Percentiles rank a stretch among this genome's conserved stretches.
phyloP scores from a whole-genome alignment of 2,888 invertebrate genomes.

The Troglohyphantes excavatus region DNA sequence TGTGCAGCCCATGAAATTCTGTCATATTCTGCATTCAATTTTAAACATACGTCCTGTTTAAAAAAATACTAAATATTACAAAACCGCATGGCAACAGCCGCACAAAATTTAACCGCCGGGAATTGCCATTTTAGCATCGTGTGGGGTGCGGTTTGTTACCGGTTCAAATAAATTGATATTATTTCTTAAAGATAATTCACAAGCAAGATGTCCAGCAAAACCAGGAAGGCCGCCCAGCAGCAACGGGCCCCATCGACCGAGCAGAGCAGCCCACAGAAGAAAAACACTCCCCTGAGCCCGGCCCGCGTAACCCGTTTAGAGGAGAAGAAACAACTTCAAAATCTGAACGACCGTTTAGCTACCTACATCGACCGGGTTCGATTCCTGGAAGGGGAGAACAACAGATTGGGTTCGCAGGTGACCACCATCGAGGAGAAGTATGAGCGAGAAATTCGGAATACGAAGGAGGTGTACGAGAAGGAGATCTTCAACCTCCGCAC shows the following conservation, averaged over 20 bases:
- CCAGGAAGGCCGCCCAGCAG: constrained; percentile 53
- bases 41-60: background rate
- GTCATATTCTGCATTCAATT: too few species aligned
- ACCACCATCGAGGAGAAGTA: constrained; percentile 89
- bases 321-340: constrained; percentile 96
- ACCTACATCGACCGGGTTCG: constrained; percentile 97
- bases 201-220: constrained; percentile 64
- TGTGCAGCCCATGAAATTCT: too few species aligned
- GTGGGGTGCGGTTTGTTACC: constrained; percentile 70
- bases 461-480: constrained; percentile 95
- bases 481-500: constrained; percentile 95
- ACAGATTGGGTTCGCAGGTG: constrained; percentile 90
- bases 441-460: constrained; percentile 93
- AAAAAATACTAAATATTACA: background rate
- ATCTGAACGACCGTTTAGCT: constrained; percentile 97
- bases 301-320: constrained; percentile 93
- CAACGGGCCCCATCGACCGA: constrained; percentile 1
- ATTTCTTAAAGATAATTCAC: background rate
- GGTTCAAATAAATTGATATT: constrained; percentile 23
- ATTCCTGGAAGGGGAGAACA: constrained; percentile 95
- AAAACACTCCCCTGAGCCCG: constrained; percentile 90
- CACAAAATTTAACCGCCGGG: constrained; percentile 69
- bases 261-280: constrained; percentile 73
- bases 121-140: constrained; percentile 76
- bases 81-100: constrained; percentile 32